Percentiles rank a stretch among this genome's conserved stretches.
Evolutionary conservation across 2,113 vertebrate genomes (phyloP).

Genomic region (Dasyprocta punctata): DNA sequence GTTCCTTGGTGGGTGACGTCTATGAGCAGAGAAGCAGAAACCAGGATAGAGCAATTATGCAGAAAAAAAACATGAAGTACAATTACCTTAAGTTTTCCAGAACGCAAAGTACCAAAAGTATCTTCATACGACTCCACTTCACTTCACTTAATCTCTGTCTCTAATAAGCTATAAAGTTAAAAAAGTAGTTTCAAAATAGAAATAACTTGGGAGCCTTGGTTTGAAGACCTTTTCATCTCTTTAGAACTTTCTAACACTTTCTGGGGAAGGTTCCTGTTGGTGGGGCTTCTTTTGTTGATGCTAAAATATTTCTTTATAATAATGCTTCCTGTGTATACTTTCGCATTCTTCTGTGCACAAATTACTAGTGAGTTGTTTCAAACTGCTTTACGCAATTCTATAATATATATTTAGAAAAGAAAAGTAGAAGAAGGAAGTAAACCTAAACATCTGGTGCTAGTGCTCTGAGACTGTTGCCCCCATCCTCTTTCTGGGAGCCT

Average conservation of each 20-base stretch:
- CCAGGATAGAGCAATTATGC: neutral
- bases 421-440: neutral
- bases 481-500: neutral
- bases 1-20: neutral
- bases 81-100: conserved; percentile 20
- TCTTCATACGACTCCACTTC: neutral
- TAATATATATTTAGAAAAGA: neutral
- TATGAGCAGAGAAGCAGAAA: conserved; percentile 39
- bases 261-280: neutral
- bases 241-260: neutral
- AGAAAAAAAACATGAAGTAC: conserved; percentile 19
- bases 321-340: neutral
- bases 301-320: conserved; percentile 2
- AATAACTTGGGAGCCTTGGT: neutral
- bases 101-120: conserved; percentile 27
- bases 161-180: neutral
- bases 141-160: conserved; percentile 24
- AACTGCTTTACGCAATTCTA: neutral
- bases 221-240: neutral
- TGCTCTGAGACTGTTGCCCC: neutral
- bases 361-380: neutral
- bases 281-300: neutral
- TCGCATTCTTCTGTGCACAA: neutral
- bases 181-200: neutral
- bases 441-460: neutral